phyloP scores from a whole-genome alignment of 1,140 invertebrate genomes.

The Eupristina koningsbergeri region DNA sequence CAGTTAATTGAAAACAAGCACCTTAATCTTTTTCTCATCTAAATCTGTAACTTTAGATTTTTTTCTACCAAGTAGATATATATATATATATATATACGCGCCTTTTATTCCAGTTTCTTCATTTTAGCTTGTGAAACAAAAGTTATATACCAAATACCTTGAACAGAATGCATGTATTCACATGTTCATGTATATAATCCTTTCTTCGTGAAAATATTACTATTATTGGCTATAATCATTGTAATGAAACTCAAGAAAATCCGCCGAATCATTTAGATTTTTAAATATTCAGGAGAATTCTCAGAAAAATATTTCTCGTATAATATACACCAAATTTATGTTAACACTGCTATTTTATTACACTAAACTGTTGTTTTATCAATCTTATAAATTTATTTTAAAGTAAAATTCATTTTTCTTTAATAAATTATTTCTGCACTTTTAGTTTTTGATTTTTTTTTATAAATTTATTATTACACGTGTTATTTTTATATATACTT shows the following conservation, averaged over 20 bases:
- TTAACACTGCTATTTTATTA: no score
- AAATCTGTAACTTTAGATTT: constrained; percentile 36
- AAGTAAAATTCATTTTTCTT: no score
- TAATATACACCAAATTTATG: no score
- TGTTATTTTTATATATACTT: no score
- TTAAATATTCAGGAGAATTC: not conserved
- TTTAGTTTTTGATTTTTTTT: no score
- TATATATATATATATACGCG: no score
- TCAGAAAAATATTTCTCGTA: no score
- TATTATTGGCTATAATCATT: not conserved
- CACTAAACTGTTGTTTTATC: no score
- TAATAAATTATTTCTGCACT: no score
- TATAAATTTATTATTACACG: no score
- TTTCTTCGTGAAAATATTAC: not conserved
- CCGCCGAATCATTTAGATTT: not conserved
- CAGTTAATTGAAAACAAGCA: constrained; percentile 35
- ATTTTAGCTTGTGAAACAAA: constrained; percentile 34
- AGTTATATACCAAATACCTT: not conserved
- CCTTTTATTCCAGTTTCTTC: not conserved
- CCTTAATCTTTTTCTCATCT: constrained; percentile 39
- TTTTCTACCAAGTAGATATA: constrained; percentile 9
- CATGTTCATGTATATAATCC: not conserved
- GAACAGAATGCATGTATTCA: not conserved
- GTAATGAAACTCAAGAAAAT: not conserved
- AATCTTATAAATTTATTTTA: no score